Conservation (phyloP, 2,113 vertebrate genomes). For the Hemicordylus capensis region DNA sequence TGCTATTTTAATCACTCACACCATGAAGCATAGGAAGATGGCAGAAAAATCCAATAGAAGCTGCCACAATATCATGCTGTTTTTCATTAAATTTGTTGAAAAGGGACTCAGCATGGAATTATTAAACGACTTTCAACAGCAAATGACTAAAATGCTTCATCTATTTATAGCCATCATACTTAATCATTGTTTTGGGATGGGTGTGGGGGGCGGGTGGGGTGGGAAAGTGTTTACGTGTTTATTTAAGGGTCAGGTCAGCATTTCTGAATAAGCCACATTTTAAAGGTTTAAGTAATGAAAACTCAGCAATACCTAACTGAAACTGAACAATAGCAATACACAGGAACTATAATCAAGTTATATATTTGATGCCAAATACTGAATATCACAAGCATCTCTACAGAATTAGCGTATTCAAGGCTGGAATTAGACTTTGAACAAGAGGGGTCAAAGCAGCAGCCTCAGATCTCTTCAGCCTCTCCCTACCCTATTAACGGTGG, state of each 20-base stretch:
- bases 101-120: slow-evolving; percentile 77
- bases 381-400: neutral
- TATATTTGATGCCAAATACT: neutral
- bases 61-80: slow-evolving; percentile 74
- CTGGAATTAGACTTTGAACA: no score
- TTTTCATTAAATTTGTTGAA: slow-evolving; percentile 84
- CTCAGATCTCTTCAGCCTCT: no score
- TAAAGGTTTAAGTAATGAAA: slow-evolving; percentile 5
- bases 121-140: slow-evolving; percentile 75
- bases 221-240: no score
- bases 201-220: no score
- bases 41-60: slow-evolving; percentile 70
- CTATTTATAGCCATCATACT: slow-evolving; percentile 74
- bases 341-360: neutral
- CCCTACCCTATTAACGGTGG: no score
- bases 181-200: slow-evolving; percentile 54
- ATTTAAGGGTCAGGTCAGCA: slow-evolving; percentile 59
- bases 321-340: neutral
- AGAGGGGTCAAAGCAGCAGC: no score
- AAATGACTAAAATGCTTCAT: slow-evolving; percentile 72
- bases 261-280: slow-evolving; percentile 36
- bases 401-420: neutral
- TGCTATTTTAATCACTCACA: slow-evolving; percentile 78
- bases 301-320: slow-evolving; percentile 1
- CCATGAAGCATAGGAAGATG: slow-evolving; percentile 67